A percentile compares a stretch with the other conserved stretches of the same genome.
These are phyloP conservation scores for Nomada ruficornis DNA, from an alignment of 2,888 invertebrate genomes.

Conservation along the genomic window DNA sequence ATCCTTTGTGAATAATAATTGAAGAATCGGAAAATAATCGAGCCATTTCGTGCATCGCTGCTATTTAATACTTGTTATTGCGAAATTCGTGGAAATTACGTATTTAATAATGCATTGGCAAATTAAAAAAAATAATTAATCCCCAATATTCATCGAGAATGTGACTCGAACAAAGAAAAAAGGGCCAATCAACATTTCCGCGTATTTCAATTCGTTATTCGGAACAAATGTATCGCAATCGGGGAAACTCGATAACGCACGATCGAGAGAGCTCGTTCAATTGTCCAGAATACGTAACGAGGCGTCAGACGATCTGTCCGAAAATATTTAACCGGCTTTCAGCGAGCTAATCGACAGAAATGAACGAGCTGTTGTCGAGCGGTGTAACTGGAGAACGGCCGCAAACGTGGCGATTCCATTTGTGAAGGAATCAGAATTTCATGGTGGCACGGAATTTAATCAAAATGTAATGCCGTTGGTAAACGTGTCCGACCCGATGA, in stretches of 20 bases:
- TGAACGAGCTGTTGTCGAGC: constrained; percentile 43
- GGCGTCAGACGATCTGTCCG: neutral
- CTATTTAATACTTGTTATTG: neutral
- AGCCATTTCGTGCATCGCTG: neutral
- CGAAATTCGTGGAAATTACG: neutral
- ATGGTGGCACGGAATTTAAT: constrained; percentile 60
- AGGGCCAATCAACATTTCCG: too few species aligned
- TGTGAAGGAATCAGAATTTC: constrained; percentile 63
- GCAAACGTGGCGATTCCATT: constrained; percentile 60
- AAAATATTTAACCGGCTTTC: constrained; percentile 43
- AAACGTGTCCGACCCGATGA: constrained; percentile 55
- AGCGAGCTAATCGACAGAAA: neutral
- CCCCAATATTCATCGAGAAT: too few species aligned
- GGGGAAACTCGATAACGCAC: neutral
- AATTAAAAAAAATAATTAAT: too few species aligned
- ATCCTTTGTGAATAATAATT: neutral
- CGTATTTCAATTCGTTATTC: neutral
- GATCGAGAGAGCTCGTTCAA: constrained; percentile 12
- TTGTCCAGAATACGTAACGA: constrained; percentile 33
- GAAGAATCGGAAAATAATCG: neutral
- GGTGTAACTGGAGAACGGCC: constrained; percentile 48
- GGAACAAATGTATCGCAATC: neutral
- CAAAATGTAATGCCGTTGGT: constrained; percentile 59
- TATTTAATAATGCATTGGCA: too few species aligned
- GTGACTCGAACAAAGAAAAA: too few species aligned